Base-by-base conservation (phyloP, 2,888 invertebrate genomes). In the Oscheius myriophilus region DNA sequence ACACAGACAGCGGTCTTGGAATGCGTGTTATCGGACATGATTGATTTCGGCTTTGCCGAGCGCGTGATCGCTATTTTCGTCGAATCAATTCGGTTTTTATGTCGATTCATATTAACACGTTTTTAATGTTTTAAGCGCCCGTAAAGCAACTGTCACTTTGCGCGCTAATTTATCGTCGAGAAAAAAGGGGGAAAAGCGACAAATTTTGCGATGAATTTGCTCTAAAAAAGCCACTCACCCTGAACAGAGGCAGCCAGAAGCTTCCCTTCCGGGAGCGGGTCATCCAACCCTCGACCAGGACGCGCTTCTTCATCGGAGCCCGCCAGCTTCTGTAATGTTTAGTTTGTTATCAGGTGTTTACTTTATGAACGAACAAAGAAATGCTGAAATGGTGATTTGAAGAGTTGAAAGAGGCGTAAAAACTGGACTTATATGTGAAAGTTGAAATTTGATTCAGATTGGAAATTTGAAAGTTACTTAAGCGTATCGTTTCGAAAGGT, bases 11-110 rank as follows among this genome's bases (percentile, higher is more conserved):
- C 49, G 49, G 46, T 33, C 49, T 26, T 39, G 39, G 49, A 49
- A 61, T 61, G 49, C 61, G 49, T 61, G 61, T 61, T 61, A 61
- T 61, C 61, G 49, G 49, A 23, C 23, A n/a, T 46, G n/a, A 61
- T 45, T 49, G 46, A 61, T 61, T 61, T 61, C 25, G 21, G 61
- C 61, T 61, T 61, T 61, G 49, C 45, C n/a, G 49, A 23, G 58
- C 61, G 61, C 61, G 61, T 49, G 61, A 61, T 61, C 49, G 49
- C 61, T 61, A 61, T 61, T 61, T 61, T 61, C 33, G 23, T 49
- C 33, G 18, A 61, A 61, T 61, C 49, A 61, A 49, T 61, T 49
- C 46, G 49, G 61, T 61, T 61, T 61, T 61, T 46, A 39, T 49
- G 25, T 26, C 18, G 46, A 11, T 61, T 61, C 49, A 61, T 61